A percentile compares a stretch with the other conserved stretches of the same genome.
Evolutionary conservation across 2,113 vertebrate species (phyloP).

Genomic region (Chrysochloris asiatica): DNA sequence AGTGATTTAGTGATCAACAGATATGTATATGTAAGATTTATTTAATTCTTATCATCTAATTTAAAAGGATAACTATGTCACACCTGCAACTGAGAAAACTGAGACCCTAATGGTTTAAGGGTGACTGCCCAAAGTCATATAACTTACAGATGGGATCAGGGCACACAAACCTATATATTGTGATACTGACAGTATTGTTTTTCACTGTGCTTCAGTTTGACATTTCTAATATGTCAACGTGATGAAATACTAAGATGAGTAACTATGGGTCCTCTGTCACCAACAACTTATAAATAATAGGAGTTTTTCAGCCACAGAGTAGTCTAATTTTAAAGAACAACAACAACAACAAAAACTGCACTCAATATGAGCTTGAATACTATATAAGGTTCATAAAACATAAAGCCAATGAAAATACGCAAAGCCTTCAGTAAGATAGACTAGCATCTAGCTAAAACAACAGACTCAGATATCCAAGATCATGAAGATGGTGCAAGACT

Average conservation of each 20-base stretch:
- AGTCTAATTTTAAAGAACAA: no score
- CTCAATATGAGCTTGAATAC: no score
- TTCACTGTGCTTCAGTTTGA: not conserved
- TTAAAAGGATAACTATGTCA: not conserved
- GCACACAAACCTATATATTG: not conserved
- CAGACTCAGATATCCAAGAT: no score
- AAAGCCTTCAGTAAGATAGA: no score
- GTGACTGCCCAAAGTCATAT: not conserved
- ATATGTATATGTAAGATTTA: not conserved
- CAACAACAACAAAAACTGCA: no score
- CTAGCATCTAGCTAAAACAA: no score
- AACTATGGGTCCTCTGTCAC: not conserved
- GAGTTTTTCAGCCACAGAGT: no score
- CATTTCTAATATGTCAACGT: not conserved
- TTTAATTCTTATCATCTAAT: not conserved
- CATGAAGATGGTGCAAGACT: no score
- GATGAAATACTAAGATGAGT: not conserved
- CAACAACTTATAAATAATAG: no score
- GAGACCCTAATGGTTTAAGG: not conserved
- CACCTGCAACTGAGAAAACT: not conserved
- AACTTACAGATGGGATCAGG: not conserved
- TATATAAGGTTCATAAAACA: no score
- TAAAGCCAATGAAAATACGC: no score
- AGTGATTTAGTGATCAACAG: not conserved
- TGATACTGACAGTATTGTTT: not conserved